Percentiles rank a stretch among this genome's conserved stretches.
Evolutionary conservation across 2,113 vertebrate genomes (phyloP).

Genomic region (Antennarius striatus): DNA sequence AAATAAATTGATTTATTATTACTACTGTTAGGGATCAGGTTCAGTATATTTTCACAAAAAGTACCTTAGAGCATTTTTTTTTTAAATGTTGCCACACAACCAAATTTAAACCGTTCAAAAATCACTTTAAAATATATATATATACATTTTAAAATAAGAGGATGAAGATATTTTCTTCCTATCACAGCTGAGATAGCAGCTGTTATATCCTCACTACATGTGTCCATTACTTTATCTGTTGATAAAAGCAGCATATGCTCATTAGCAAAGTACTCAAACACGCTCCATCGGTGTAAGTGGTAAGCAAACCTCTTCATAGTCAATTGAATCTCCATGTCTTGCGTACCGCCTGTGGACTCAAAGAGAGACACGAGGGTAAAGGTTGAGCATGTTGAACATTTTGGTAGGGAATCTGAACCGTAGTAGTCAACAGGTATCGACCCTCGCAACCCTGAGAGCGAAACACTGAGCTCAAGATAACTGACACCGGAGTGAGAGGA

Average conservation of each 20-base stretch:
- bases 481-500: conserved; percentile 49
- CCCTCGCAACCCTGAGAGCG: conserved; percentile 47
- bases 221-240: conserved; percentile 32
- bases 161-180: not conserved
- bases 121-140: too few species aligned
- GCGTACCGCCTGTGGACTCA: conserved; percentile 8
- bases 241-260: conserved; percentile 35
- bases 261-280: conserved; percentile 35
- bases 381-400: conserved; percentile 6
- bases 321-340: conserved; percentile 8
- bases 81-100: too few species aligned
- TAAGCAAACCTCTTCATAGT: conserved; percentile 10
- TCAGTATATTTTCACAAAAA: too few species aligned
- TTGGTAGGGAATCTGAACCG: conserved; percentile 42
- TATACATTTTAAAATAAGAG: too few species aligned
- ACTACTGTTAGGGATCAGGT: too few species aligned
- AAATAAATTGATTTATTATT: too few species aligned
- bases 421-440: conserved; percentile 46
- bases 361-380: conserved; percentile 7
- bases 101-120: too few species aligned
- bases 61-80: too few species aligned
- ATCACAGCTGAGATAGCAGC: conserved; percentile 1
- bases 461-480: conserved; percentile 63
- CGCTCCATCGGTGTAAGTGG: conserved; percentile 28
- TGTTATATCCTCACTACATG: conserved; percentile 18